Conservation (phyloP, 1,140 invertebrate genomes). For the Nephila pilipes region DNA sequence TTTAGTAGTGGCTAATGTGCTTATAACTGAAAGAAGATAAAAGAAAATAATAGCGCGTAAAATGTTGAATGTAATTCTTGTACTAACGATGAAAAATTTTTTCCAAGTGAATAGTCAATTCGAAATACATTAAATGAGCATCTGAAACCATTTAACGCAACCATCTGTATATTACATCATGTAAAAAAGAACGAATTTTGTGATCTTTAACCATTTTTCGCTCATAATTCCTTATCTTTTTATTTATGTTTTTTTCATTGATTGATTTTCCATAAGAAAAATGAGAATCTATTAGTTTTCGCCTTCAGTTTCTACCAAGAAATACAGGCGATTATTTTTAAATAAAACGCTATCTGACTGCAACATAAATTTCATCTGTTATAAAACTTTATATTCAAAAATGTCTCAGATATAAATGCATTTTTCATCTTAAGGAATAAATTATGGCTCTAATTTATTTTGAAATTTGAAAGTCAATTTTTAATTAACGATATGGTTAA, state of each 20-base stretch:
- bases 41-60: not conserved
- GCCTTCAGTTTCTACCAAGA: too few species aligned
- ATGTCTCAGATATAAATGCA: too few species aligned
- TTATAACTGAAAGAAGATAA: not conserved
- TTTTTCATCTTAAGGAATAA: too few species aligned
- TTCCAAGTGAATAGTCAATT: not conserved
- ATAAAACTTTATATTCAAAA: too few species aligned
- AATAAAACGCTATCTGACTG: too few species aligned
- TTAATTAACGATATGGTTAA: too few species aligned
- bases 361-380: too few species aligned
- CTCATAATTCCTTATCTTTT: not conserved
- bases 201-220: not conserved
- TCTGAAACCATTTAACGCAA: not conserved
- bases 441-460: too few species aligned
- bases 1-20: not conserved
- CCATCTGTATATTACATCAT: not conserved
- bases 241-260: not conserved
- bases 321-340: too few species aligned
- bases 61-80: not conserved
- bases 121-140: not conserved
- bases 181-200: not conserved
- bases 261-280: not conserved
- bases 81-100: not conserved
- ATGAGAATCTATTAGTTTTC: not conserved
- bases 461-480: too few species aligned